phyloP scores from a whole-genome alignment of 2,113 vertebrate species.

The Campylorhamphus procurvoides region DNA sequence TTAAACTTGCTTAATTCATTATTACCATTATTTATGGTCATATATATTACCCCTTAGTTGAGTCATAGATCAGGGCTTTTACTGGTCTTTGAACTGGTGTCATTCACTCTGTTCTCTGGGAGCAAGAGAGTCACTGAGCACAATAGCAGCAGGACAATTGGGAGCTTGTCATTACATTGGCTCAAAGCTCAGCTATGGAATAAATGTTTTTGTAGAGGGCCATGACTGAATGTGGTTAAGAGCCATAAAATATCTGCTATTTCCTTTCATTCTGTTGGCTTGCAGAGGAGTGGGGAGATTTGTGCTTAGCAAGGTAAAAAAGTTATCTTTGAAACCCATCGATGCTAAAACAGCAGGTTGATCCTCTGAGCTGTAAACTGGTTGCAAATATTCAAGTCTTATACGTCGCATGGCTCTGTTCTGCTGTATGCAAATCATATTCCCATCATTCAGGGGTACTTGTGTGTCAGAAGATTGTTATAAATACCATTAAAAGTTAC shows the following conservation, averaged over 20 bases:
- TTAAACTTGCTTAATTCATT: background rate
- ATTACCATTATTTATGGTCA: background rate
- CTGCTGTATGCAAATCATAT: background rate
- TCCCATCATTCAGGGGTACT: background rate
- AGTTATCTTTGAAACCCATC: background rate
- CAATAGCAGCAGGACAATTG: background rate
- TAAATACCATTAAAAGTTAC: background rate
- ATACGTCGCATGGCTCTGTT: background rate
- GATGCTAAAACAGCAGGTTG: background rate
- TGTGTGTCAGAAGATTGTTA: background rate
- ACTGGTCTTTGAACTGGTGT: background rate
- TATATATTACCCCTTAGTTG: background rate
- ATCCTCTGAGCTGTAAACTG: background rate
- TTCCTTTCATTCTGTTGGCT: slow-evolving; percentile 16
- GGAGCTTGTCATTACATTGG: background rate
- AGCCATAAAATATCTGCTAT: slow-evolving; percentile 8
- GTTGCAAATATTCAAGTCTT: background rate
- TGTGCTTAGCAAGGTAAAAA: slow-evolving; percentile 32
- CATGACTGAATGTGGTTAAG: background rate
- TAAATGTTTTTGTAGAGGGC: slow-evolving; percentile 19
- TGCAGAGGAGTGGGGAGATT: background rate
- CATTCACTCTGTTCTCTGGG: background rate
- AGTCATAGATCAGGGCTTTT: background rate
- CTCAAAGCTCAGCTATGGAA: background rate
- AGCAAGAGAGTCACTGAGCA: background rate